phyloP scores from a whole-genome alignment of 2,888 invertebrate species.

The Schizaphis graminum region DNA sequence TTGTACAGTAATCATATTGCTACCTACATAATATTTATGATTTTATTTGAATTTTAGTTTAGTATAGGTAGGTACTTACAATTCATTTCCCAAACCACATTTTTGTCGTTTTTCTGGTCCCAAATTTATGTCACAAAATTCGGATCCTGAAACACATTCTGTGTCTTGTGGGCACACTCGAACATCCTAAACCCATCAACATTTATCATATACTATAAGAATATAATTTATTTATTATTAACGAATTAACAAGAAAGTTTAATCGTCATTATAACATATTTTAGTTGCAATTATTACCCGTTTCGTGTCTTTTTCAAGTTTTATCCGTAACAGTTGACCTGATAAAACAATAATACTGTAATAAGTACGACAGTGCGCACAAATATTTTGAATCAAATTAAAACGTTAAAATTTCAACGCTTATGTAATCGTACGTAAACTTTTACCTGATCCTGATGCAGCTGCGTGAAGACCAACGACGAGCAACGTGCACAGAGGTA shows the following conservation, averaged over 20 bases:
- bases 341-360: background rate
- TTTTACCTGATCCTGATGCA: background rate
- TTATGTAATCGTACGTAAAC: background rate
- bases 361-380: background rate
- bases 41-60: background rate
- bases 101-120: background rate
- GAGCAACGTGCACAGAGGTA: background rate
- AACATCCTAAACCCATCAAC: background rate
- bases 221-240: background rate
- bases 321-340: constrained; percentile 13
- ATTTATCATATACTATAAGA: background rate
- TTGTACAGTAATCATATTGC: background rate
- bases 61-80: background rate
- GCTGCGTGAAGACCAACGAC: background rate
- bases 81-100: constrained; percentile 1
- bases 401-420: background rate
- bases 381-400: background rate
- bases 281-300: background rate
- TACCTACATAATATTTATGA: background rate
- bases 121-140: background rate
- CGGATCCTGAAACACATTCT: constrained; percentile 15
- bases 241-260: too few relatives aligned
- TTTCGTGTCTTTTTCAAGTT: background rate
- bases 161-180: background rate
- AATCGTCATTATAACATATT: background rate